These are phyloP conservation scores for Megalops cyprinoides DNA, from an alignment of 2,797 vertebrate genomes.

Conservation along the genomic window DNA sequence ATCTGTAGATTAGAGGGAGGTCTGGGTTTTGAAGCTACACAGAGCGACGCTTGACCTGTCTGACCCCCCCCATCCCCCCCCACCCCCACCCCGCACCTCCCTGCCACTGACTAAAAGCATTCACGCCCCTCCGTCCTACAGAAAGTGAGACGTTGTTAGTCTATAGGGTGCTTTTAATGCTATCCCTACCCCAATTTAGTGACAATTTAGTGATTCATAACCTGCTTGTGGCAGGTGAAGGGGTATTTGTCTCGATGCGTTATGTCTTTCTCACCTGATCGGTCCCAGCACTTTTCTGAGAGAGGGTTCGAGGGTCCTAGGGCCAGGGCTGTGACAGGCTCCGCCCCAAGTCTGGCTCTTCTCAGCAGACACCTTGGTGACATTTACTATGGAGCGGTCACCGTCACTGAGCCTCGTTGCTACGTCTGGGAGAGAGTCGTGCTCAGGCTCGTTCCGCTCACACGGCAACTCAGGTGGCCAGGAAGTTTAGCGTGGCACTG, in stretches of 20 bases:
- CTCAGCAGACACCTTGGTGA: no score
- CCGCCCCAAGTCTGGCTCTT: no score
- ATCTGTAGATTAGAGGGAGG: constrained; percentile 12
- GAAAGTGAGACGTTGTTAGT: not conserved
- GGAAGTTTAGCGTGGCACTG: no score
- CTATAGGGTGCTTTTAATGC: not conserved
- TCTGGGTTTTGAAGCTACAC: not conserved
- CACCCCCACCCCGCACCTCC: no score
- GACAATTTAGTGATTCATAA: constrained; percentile 15
- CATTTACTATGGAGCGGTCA: constrained; percentile 26
- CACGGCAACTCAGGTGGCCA: no score
- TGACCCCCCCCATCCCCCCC: no score
- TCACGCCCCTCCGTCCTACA: not conserved
- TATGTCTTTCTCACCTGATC: not conserved
- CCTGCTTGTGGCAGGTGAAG: not conserved
- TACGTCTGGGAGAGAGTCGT: no score
- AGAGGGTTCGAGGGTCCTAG: not conserved
- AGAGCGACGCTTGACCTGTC: not conserved
- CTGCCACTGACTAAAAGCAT: not conserved
- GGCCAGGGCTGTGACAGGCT: no score
- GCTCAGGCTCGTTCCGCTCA: no score
- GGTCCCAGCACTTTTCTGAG: not conserved
- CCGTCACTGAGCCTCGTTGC: no score
- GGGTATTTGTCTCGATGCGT: not conserved
- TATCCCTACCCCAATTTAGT: not conserved